Conservation (phyloP, 2,113 vertebrate species). For the Rhinoderma darwinii region DNA sequence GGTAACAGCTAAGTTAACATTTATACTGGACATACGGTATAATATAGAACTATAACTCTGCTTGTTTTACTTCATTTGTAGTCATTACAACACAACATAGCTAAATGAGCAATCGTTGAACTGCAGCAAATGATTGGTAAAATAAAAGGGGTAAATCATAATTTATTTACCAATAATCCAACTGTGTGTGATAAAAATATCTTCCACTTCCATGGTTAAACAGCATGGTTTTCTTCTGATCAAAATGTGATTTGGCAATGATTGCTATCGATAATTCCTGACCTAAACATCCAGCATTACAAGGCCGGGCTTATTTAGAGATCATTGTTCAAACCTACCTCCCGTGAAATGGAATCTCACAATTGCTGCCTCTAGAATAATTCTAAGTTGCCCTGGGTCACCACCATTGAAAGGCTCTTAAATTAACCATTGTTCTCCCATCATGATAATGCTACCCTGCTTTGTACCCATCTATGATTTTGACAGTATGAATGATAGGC, state of each 20-base stretch:
- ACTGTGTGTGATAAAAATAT: not conserved
- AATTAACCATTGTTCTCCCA: not conserved
- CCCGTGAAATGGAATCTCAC: constrained; percentile 33
- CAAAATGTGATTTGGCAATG: not conserved
- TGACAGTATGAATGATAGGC: not conserved
- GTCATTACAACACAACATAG: not conserved
- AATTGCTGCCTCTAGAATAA: constrained; percentile 7
- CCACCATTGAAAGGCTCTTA: not conserved
- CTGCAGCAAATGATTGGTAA: no score
- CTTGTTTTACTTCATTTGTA: not conserved
- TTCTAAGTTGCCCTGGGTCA: constrained; percentile 2
- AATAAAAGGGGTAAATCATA: not conserved
- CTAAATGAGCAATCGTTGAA: not conserved
- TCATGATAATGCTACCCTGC: not conserved
- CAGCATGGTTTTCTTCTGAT: not conserved
- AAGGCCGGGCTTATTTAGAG: not conserved
- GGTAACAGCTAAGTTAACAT: no score
- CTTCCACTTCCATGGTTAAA: not conserved
- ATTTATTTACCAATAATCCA: not conserved
- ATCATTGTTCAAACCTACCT: constrained; percentile 13
- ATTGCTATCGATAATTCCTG: not conserved
- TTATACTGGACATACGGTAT: no score
- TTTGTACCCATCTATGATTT: not conserved
- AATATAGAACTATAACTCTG: not conserved
- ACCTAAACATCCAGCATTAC: not conserved